Conservation (phyloP, 2,797 vertebrate genomes). For the Hephaestus fuliginosus region DNA sequence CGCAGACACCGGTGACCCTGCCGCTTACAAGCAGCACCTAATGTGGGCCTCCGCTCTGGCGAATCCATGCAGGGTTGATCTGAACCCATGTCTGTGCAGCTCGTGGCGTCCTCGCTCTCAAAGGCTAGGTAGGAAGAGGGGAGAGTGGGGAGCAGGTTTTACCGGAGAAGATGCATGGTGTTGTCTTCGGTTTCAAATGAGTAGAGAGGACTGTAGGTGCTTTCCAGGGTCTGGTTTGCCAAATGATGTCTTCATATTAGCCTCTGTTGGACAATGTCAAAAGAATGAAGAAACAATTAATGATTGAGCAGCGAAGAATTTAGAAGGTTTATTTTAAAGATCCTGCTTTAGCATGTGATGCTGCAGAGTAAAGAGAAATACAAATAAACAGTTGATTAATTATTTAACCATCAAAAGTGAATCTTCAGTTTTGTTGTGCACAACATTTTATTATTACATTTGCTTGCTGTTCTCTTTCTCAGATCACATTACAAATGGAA, state of each 20-base stretch:
- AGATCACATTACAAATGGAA: neutral
- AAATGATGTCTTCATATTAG: constrained; percentile 87
- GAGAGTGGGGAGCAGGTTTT: constrained; percentile 56
- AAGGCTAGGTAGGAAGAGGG: constrained; percentile 53
- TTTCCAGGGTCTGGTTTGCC: constrained; percentile 82
- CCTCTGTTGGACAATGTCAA: constrained; percentile 66
- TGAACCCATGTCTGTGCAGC: constrained; percentile 73
- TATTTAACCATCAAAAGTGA: neutral
- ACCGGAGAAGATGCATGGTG: constrained; percentile 74
- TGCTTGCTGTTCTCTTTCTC: neutral
- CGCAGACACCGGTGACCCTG: constrained; percentile 83
- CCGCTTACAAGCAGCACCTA: constrained; percentile 72
- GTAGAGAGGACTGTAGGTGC: constrained; percentile 64
- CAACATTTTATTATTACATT: neutral
- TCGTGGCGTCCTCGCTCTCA: constrained; percentile 66
- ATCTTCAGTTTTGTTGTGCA: neutral
- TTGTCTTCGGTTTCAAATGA: constrained; percentile 75
- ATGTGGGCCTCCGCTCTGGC: constrained; percentile 53
- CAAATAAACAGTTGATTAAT: neutral
- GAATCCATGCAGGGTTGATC: constrained; percentile 66
- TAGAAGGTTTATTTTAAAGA: neutral
- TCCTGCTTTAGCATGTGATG: neutral
- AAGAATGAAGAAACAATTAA: constrained; percentile 42
- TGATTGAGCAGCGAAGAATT: neutral
- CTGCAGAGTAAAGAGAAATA: neutral